Evolutionary conservation across 2,113 vertebrate genomes (phyloP).

Genomic region (Alligator mississippiensis): DNA sequence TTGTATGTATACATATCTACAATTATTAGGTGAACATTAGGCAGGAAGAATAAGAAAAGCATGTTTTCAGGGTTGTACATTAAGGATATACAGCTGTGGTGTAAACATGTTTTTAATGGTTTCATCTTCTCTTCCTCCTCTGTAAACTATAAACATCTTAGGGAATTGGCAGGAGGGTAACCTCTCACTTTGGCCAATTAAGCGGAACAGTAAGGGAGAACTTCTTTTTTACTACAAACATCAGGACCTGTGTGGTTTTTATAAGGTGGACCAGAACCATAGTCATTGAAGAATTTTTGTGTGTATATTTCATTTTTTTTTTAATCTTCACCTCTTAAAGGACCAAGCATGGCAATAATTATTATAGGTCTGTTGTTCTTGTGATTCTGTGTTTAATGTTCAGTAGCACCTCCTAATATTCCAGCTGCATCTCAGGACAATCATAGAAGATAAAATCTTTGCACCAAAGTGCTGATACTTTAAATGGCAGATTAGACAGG

Average conservation of each 20-base stretch:
- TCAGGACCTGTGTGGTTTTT: background rate
- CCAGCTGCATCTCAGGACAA: background rate
- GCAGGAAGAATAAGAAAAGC: no score
- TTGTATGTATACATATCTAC: no score
- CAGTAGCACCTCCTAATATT: background rate
- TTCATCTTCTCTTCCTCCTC: background rate
- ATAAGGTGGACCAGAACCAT: background rate
- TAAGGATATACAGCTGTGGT: no score
- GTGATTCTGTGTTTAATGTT: background rate
- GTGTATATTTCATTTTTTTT: background rate
- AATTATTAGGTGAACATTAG: no score
- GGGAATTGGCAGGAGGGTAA: background rate
- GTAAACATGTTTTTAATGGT: no score
- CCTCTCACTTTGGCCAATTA: background rate
- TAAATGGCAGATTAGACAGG: background rate
- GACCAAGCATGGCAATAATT: background rate
- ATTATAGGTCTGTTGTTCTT: background rate
- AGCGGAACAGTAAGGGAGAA: background rate
- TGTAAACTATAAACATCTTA: background rate
- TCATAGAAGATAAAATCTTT: background rate
- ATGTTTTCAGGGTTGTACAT: no score
- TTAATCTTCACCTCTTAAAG: background rate
- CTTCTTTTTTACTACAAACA: background rate
- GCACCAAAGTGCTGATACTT: background rate
- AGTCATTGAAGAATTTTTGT: background rate